Base-by-base conservation (phyloP, 2,888 invertebrate species). In the Acleris literana region DNA sequence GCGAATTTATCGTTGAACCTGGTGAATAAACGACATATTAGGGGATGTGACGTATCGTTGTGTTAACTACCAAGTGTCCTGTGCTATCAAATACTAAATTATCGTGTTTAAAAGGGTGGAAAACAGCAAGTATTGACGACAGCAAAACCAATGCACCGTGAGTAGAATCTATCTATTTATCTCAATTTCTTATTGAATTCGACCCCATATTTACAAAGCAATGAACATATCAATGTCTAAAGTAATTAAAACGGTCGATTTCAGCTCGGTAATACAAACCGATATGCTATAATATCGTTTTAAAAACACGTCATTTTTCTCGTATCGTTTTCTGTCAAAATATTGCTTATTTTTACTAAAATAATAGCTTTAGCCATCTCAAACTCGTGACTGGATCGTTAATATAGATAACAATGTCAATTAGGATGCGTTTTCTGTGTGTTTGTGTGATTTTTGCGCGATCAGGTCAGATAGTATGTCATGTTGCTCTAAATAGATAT, bases 1-100 rank as follows among this genome's bases (percentile, higher is more conserved):
- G 85, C 84, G 81, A 83, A 78, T 80, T 76, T 81, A 74, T 70
- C 73, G 70, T 80, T 82, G 80, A 78, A 73, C 69, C 74, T 64
- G 52, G 67, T n/a, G 69, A 77, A 54, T 57, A 71, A 72, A 68
- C 77, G 73, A 63, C 64, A 69, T 68, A 75, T 74, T 68, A 74
- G 81, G 82, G 75, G 62, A 64, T 69, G 84, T 87, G 85, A 77
- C 76, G 84, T 87, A 80, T 75, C 72, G 63, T 53, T 72, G 79
- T 83, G 79, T 44, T 72, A 64, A 69, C 73, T 69, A 53, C 73
- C 70, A 60, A 73, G 77, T 82, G 80, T 73, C 69, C 56, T 69
- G 69, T 72, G 64, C 64, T 69, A 74, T 70, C 6, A 44, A 51
- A 59, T 61, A 53, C 52, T 54, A 43, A 2, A 25, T 51, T 63